Base-by-base conservation (phyloP, 2,797 vertebrate genomes). In the Gallinago stenura region DNA sequence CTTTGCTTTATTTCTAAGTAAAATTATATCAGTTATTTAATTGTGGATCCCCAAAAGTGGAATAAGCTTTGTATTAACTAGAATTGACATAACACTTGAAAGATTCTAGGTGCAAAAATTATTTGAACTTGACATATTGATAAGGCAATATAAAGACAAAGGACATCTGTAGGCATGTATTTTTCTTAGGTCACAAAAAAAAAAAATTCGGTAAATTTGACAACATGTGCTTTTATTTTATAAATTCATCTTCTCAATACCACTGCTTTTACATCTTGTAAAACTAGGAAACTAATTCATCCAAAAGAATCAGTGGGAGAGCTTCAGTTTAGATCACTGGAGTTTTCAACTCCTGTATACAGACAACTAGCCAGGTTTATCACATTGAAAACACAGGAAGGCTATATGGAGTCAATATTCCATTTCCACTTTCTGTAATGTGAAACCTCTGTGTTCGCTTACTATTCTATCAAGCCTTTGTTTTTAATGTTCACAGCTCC, bases 401-500 rank as follows among this genome's bases (percentile, higher is more conserved):
- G 26, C 13, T 70, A 30, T 12, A 8, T 22, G 43, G 53, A 88
- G 65, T 83, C 41, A 61, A 50, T 88, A 93, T 39, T 93, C 70
- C 35, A 50, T 64, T 93, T 88, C 66, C 18, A 77, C n/a, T 43
- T 90, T 41, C 66, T 69, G 72, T 39, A 66, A 87, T 33, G 11
- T 35, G 69, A 95, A 96, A 91, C 72, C 51, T 83, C 28, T 79
- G 9, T 79, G 66, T 70, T 95, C 56, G 13, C n/a, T 62, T 53
- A 37, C 65, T 86, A 69, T 66, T 90, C 61, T 60, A 91, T 82
- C 69, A 93, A 93, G 33, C 15, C 31, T 91, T 86, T 79, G 78
- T 86, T 95, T 90, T 90, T 88, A 77, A 54, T 95, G 10, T 94
- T 94, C 80, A 91, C 62, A 88, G 35, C 22, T 91, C 66, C 87